A percentile compares a stretch with the other conserved stretches of the same genome.
These are phyloP conservation scores for Trematomus bernacchii DNA, from an alignment of 2,797 vertebrate genomes.

Conservation along the genomic window DNA sequence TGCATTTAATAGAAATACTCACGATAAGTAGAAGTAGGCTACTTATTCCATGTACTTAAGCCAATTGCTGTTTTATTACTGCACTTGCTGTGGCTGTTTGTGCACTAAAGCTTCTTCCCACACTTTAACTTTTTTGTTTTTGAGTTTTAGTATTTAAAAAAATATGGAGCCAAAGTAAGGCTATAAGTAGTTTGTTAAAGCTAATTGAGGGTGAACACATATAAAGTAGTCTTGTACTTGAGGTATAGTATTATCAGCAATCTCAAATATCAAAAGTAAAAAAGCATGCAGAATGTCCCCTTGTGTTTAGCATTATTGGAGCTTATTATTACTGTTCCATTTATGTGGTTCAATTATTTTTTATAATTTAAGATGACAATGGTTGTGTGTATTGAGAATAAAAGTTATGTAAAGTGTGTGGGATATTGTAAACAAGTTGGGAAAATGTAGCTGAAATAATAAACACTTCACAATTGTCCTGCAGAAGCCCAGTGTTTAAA, in stretches of 20 bases:
- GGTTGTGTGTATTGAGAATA: not conserved
- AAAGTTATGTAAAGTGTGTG: not conserved
- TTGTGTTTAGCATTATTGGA: not conserved
- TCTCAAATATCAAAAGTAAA: not conserved
- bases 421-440: not conserved
- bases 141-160: not conserved
- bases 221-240: not conserved
- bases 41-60: not conserved
- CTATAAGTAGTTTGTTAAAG: not conserved
- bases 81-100: not conserved
- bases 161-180: too few species aligned
- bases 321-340: too few species aligned
- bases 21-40: not conserved
- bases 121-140: not conserved
- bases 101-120: not conserved
- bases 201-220: not conserved
- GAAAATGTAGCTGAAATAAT: not conserved
- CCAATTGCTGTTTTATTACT: not conserved
- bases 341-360: not conserved
- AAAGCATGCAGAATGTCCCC: not conserved
- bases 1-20: not conserved
- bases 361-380: not conserved
- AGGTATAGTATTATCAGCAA: not conserved
- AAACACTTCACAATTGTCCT: constrained; percentile 32
- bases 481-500: constrained; percentile 50